A percentile compares a stretch with the other conserved stretches of the same genome.
phyloP scores from a whole-genome alignment of 92 coral and sea anemone genomes.

The Umimayanthus chanpuru region DNA sequence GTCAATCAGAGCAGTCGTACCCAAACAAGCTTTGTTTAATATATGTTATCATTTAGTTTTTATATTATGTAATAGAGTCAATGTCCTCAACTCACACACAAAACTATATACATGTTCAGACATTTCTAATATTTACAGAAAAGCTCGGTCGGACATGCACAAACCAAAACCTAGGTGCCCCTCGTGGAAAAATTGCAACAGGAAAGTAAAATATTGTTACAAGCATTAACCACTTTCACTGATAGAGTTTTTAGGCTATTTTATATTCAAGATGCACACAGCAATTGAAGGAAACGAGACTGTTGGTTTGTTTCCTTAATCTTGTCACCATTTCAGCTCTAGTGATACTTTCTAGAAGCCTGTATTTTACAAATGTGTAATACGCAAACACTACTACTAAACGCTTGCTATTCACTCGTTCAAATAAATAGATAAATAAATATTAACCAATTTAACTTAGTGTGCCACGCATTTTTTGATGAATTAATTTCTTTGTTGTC shows the following conservation, averaged over 20 bases:
- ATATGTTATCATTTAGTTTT: too few relatives aligned
- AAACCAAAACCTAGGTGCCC: background rate
- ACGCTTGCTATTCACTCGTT: background rate
- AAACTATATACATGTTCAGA: background rate
- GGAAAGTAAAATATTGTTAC: background rate
- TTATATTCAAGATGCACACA: too few relatives aligned
- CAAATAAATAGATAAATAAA: background rate
- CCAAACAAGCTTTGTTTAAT: too few relatives aligned
- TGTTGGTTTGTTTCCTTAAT: background rate
- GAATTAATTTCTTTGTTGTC: background rate
- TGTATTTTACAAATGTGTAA: background rate
- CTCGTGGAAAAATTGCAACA: background rate
- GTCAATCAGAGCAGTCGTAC: too few relatives aligned
- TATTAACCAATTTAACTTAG: background rate
- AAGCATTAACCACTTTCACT: background rate
- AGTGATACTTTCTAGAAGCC: background rate
- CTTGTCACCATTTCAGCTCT: too few relatives aligned
- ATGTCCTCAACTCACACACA: background rate
- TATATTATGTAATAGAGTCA: too few relatives aligned
- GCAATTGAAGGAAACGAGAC: too few relatives aligned
- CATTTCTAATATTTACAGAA: background rate
- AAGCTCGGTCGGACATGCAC: background rate
- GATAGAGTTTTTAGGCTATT: too few relatives aligned
- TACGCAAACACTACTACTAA: background rate
- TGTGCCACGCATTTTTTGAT: background rate